Evolutionary conservation across 2,113 vertebrate species (phyloP).

Genomic region (Onychorhynchus coronatus): DNA sequence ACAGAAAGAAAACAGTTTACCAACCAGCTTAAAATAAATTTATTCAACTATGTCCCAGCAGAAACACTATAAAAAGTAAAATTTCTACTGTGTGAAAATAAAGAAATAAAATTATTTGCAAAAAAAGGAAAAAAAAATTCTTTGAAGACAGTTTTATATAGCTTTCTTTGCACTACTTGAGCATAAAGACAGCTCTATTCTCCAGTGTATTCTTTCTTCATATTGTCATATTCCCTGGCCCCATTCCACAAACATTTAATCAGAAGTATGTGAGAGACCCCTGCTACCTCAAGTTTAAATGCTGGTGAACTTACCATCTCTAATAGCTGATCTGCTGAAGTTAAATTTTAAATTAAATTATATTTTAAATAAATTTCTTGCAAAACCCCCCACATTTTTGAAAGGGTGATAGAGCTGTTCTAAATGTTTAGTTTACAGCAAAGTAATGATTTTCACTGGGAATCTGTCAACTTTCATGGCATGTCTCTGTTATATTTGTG

Average conservation of each 20-base stretch:
- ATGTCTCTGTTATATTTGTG: neutral
- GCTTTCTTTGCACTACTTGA: neutral
- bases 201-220: neutral
- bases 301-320: neutral
- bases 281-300: neutral
- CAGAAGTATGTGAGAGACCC: neutral
- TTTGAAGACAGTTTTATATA: neutral
- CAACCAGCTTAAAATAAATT: slow-evolving; percentile 54
- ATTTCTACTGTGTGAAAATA: slow-evolving; percentile 9
- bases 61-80: slow-evolving; percentile 19
- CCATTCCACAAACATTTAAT: neutral
- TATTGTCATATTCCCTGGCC: neutral
- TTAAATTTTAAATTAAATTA: neutral
- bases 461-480: accelerated
- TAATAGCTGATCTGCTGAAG: neutral
- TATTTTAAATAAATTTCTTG: neutral
- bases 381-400: neutral
- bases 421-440: neutral
- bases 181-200: neutral
- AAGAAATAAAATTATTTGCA: slow-evolving; percentile 22
- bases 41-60: slow-evolving; percentile 39
- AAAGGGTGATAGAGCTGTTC: neutral
- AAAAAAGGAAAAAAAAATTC: neutral
- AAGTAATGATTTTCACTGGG: neutral
- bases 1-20: slow-evolving; percentile 46